Evolutionary conservation across 1,140 invertebrate species (phyloP).

Genomic region (Conopomorpha cramerella): DNA sequence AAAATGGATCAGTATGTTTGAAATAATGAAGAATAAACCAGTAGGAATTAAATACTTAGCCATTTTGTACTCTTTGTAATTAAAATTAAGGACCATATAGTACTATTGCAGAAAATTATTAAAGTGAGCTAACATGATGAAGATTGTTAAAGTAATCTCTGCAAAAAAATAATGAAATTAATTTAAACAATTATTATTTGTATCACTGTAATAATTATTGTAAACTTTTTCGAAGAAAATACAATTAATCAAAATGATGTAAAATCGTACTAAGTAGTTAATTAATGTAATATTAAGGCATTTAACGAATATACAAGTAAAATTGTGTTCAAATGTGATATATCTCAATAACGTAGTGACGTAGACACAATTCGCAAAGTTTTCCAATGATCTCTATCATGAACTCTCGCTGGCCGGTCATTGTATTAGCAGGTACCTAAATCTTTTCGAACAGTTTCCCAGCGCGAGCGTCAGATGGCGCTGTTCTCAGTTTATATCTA

Average conservation of each 20-base stretch:
- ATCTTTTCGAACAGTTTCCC: too few relatives aligned
- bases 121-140: too few relatives aligned
- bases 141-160: background rate
- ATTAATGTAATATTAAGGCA: conserved; percentile 29
- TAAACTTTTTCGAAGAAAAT: too few relatives aligned
- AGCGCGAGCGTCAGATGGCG: too few relatives aligned
- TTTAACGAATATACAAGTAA: conserved; percentile 34
- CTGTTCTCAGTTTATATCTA: too few relatives aligned
- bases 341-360: conserved; percentile 44
- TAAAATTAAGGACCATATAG: conserved; percentile 3
- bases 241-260: too few relatives aligned
- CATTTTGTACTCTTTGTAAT: background rate
- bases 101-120: too few relatives aligned
- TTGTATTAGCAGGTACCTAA: too few relatives aligned
- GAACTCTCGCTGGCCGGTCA: conserved; percentile 43
- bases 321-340: conserved; percentile 59
- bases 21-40: too few relatives aligned
- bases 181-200: background rate
- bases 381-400: conserved; percentile 57
- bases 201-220: too few relatives aligned
- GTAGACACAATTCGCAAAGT: conserved; percentile 44
- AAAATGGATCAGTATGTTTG: background rate
- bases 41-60: background rate
- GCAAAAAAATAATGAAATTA: background rate
- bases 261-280: too few relatives aligned